Conservation (phyloP, 2,888 invertebrate genomes). For the Hybos culiciformis region DNA sequence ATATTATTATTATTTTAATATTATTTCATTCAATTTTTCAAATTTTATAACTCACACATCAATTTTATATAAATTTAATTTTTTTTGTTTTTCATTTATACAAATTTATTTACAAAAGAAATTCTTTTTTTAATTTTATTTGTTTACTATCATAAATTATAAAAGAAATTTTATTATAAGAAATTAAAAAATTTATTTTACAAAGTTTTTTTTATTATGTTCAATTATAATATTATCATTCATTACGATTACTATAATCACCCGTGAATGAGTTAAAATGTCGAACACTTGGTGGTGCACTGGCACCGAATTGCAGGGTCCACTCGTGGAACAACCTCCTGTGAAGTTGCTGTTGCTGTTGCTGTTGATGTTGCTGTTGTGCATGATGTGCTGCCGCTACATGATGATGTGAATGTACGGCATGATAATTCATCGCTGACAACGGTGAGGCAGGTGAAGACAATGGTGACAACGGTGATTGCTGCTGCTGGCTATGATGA, state of each 20-base stretch:
- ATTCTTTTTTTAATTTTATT: neutral
- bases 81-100: no score
- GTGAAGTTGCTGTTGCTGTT: slow-evolving; percentile 36
- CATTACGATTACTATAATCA: slow-evolving; percentile 22
- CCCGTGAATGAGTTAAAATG: slow-evolving; percentile 35
- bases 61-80: no score
- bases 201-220: slow-evolving; percentile 1
- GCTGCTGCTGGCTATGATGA: slow-evolving; percentile 17
- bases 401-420: slow-evolving; percentile 32
- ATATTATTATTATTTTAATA: no score
- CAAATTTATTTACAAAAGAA: no score
- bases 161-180: no score
- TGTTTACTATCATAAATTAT: no score
- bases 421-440: slow-evolving; percentile 31
- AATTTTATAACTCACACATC: no score
- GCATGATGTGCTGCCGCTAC: no score
- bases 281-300: slow-evolving; percentile 27
- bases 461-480: slow-evolving; percentile 26
- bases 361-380: slow-evolving; percentile 35
- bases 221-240: slow-evolving; percentile 3
- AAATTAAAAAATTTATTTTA: no score
- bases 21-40: no score
- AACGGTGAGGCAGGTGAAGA: slow-evolving; percentile 27
- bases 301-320: slow-evolving; percentile 35
- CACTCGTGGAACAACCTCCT: slow-evolving; percentile 36